phyloP scores from a whole-genome alignment of 2,888 invertebrate species.

The Athalia cordata region DNA sequence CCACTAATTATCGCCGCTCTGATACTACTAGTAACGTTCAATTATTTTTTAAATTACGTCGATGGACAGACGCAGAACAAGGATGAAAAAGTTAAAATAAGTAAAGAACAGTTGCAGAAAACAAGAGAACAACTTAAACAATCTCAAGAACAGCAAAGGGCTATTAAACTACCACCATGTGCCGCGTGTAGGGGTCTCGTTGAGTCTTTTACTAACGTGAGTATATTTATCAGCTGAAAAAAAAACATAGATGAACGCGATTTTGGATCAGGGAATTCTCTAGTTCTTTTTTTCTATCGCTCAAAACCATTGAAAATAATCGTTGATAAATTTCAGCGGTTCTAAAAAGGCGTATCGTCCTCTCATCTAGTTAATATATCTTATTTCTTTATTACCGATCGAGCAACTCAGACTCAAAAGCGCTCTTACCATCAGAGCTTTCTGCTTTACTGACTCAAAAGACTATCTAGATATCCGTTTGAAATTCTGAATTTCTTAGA shows the following conservation, averaged over 20 bases:
- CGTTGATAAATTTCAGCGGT: too few relatives aligned
- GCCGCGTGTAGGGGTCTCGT: slow-evolving; percentile 85
- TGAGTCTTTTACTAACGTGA: slow-evolving; percentile 83
- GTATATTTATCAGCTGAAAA: slow-evolving; percentile 41
- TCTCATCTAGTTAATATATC: too few relatives aligned
- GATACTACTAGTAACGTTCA: background rate
- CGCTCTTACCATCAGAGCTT: too few relatives aligned
- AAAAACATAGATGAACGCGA: background rate
- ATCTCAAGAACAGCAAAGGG: slow-evolving; percentile 64
- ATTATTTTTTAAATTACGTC: background rate
- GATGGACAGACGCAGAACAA: background rate
- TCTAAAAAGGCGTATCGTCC: too few relatives aligned
- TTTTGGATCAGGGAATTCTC: background rate
- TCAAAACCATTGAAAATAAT: too few relatives aligned
- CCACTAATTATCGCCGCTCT: background rate
- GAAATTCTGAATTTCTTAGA: slow-evolving; percentile 36
- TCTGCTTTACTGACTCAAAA: too few relatives aligned
- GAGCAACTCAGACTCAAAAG: too few relatives aligned
- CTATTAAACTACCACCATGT: slow-evolving; percentile 82
- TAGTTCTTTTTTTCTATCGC: slow-evolving; percentile 27
- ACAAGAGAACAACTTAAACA: slow-evolving; percentile 23
- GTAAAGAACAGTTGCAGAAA: background rate
- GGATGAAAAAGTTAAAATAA: slow-evolving; percentile 8
- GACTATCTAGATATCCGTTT: slow-evolving; percentile 13
- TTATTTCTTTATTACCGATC: too few relatives aligned